Evolutionary conservation across 2,113 vertebrate genomes (phyloP).

Genomic region (Microcebus ravelobensis): DNA sequence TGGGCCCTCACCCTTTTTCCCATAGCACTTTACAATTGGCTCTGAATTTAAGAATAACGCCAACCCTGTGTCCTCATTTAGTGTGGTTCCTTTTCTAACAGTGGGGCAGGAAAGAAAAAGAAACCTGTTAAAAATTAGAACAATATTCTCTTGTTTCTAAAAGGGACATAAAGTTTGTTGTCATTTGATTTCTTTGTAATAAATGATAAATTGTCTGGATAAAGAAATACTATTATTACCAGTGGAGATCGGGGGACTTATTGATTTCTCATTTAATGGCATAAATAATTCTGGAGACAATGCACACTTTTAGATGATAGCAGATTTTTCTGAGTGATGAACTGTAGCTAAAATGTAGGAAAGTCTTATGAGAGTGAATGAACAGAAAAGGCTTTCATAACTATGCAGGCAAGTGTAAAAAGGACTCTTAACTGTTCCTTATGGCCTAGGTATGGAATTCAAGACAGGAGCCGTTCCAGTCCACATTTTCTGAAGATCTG

Average conservation of each 20-base stretch:
- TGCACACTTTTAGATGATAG: not conserved
- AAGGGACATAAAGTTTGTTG: not conserved
- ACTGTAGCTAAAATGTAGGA: not conserved
- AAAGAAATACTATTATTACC: not conserved
- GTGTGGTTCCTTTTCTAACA: not conserved
- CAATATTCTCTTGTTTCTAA: not conserved
- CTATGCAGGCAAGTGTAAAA: not conserved
- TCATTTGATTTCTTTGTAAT: conserved; percentile 7
- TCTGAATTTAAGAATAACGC: not conserved
- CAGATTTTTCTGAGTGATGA: not conserved
- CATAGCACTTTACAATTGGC: not conserved
- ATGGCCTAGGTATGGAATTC: not conserved
- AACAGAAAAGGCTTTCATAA: not conserved
- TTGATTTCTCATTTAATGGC: not conserved
- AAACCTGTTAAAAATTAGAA: not conserved
- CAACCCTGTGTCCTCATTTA: not conserved
- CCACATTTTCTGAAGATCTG: not conserved
- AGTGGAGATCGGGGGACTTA: not conserved
- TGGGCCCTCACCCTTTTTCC: not conserved
- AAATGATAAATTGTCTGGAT: not conserved
- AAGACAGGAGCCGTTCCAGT: not conserved
- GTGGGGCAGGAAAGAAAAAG: not conserved
- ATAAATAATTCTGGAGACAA: not conserved
- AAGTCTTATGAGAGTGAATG: not conserved
- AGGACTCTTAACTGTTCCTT: not conserved